Conservation (phyloP, 2,113 vertebrate genomes). For the Platysteira castanea region DNA sequence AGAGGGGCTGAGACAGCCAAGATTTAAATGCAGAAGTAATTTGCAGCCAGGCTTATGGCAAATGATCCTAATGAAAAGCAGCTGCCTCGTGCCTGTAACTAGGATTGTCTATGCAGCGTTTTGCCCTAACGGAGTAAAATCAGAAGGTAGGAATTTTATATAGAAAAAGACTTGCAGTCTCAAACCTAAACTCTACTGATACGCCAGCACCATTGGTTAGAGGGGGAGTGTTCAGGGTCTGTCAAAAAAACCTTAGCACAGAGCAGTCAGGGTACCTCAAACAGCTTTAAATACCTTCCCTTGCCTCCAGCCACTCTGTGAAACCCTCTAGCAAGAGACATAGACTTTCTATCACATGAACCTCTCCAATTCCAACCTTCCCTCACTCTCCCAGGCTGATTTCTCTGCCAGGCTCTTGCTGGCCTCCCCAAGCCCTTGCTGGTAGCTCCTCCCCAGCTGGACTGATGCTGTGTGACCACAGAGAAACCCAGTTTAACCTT, state of each 20-base stretch:
- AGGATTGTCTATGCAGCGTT: not conserved
- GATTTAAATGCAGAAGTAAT: not conserved
- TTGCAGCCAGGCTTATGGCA: not conserved
- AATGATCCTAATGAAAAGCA: slow-evolving; percentile 3
- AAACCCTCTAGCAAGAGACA: not conserved
- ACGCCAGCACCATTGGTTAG: fast-evolving
- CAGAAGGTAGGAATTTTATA: not conserved
- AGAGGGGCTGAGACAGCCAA: not conserved
- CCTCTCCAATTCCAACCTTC: not conserved
- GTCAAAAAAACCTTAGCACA: not conserved
- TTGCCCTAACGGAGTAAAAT: not conserved
- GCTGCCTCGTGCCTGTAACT: not conserved
- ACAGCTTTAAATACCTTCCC: not conserved
- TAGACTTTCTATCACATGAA: fast-evolving
- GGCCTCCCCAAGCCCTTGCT: not conserved
- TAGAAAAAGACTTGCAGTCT: not conserved
- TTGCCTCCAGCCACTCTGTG: not conserved
- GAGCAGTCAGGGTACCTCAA: not conserved
- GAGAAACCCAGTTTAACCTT: not conserved
- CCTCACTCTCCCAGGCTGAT: not conserved
- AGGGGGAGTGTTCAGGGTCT: not conserved
- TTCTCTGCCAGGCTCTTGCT: not conserved
- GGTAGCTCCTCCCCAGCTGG: not conserved
- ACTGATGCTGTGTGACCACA: fast-evolving
- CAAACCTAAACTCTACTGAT: not conserved